Base-by-base conservation (phyloP, 2,888 invertebrate genomes). In the Druceiella hillmani region DNA sequence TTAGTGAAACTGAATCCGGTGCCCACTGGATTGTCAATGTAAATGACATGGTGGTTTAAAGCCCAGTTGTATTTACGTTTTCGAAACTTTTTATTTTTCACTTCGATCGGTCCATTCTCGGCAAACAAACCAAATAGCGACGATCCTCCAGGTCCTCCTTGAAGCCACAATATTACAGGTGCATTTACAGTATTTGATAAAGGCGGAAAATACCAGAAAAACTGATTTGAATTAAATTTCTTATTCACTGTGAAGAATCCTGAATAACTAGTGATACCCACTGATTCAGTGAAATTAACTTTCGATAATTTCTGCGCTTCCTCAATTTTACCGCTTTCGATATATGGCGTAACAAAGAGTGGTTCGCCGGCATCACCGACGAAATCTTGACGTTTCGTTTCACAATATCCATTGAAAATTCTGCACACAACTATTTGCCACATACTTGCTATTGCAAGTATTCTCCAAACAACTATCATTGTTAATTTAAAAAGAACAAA, bases 151-250 rank as follows among this genome's bases (percentile, higher is more conserved):
- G 77, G 77, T 1, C 77, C 77, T 1, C 77, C 77, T 58, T 77
- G 75, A 1, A 78, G 59, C 78, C 77, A 78, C 2, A 77, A 52
- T 1, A 75, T 36, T 1, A 77, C 57, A 1, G 77, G 76, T 0
- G 74, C 72, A 3, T 56, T 53, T 17, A 55, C 48, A 9, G 56
- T 52, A 26, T 61, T 59, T 4, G 56, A 60, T 50, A 66, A 61
- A 1, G 78, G 64, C 10, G 78, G 77, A 50, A 80, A 79, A 51
- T 77, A 80, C 80, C 80, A 81, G 58, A 80, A 79, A 56, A 76
- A 81, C 42, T 76, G 58, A 55, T 80, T 77, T 2, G 78, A 75
- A 38, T 74, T 61, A 47, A 60, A 69, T 3, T 57, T 59, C 42
- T 72, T 64, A 51, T 81, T 69, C 9, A 81, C 75, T 1, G 79